Conservation (phyloP, 2,888 invertebrate genomes). For the Isotomurus palustris region DNA sequence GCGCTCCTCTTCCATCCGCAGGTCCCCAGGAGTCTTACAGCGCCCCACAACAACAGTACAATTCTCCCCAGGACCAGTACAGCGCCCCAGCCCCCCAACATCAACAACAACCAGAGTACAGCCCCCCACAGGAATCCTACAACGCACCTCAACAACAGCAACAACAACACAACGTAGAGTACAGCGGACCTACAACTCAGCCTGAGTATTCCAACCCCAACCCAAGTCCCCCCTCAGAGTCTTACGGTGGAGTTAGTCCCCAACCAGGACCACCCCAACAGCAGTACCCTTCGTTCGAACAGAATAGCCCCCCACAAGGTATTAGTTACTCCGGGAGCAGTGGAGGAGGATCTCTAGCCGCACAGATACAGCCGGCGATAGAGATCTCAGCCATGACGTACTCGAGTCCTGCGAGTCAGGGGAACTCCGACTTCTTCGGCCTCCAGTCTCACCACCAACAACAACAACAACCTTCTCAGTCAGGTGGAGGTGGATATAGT, state of each 20-base stretch:
- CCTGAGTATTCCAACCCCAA: slow-evolving; percentile 1
- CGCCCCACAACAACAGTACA: slow-evolving; percentile 6
- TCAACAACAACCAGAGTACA: not conserved
- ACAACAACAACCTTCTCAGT: no score
- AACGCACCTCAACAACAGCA: slow-evolving; percentile 11
- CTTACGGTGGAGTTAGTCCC: slow-evolving; percentile 20
- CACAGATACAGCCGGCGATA: slow-evolving; percentile 37
- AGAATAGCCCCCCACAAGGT: slow-evolving; percentile 19
- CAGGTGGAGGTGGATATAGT: no score
- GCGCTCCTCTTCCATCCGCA: no score
- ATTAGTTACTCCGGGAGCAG: slow-evolving; percentile 12
- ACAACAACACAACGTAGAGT: not conserved
- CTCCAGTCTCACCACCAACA: no score
- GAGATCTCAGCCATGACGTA: slow-evolving; percentile 33
- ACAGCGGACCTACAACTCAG: slow-evolving; percentile 6
- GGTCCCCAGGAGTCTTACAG: not conserved
- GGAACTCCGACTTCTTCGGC: no score
- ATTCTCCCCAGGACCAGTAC: not conserved
- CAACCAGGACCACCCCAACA: slow-evolving; percentile 21
- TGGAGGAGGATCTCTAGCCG: slow-evolving; percentile 18
- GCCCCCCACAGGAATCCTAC: slow-evolving; percentile 12
- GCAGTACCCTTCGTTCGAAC: slow-evolving; percentile 24
- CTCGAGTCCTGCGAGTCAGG: slow-evolving; percentile 26
- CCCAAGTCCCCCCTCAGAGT: not conserved
- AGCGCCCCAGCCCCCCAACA: slow-evolving; percentile 13